Base-by-base conservation (phyloP, 2,888 invertebrate species). In the Sphaerophoria rueppellii region DNA sequence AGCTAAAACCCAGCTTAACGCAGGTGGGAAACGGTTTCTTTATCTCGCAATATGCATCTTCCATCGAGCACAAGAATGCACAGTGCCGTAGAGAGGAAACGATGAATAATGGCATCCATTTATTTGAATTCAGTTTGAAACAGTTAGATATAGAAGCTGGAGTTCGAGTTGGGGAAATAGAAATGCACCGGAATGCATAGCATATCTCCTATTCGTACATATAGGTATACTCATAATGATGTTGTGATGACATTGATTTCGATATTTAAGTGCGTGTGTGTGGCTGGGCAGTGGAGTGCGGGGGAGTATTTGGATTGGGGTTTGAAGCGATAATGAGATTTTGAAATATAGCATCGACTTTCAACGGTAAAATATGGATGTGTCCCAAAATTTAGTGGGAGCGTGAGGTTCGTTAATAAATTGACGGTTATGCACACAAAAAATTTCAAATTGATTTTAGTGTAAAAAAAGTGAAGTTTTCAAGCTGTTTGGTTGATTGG, bases 1-100 rank as follows among this genome's bases (percentile, higher is more conserved):
- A 80, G 80, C 72, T 85, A 76, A 72, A 76, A 80, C 80, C 57
- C 37, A 61, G 65, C 60, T 77, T 57, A 65, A 71, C 65, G 63
- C 80, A 80, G 80, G 76, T 85, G 83, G 75, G 80, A 80, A 85
- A 61, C 37, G 69, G 65, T 67, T 77, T 57, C 57, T 75, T 78
- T 73, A 70, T 73, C 74, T 70, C 70, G 14, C 65, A 48, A 43
- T 65, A 40, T 65, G 75, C 58, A 82, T 78, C 73, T 75, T 65
- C 34, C 37, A 54, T 52, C 32, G 1, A 24, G 24, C 24, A 24
- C 24, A 24, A 16, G 16, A 52, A 58, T 54, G 54, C 46, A 37
- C 12, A 54, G 46, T 40, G 54, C 11, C 7, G 24, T 9, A 52
- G 16, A 60, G 54, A 65, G 50, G 43, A 74, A 61, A 72, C 43